These are phyloP conservation scores for Morone chrysops DNA, from an alignment of 2,113 vertebrate species.

Conservation along the genomic window DNA sequence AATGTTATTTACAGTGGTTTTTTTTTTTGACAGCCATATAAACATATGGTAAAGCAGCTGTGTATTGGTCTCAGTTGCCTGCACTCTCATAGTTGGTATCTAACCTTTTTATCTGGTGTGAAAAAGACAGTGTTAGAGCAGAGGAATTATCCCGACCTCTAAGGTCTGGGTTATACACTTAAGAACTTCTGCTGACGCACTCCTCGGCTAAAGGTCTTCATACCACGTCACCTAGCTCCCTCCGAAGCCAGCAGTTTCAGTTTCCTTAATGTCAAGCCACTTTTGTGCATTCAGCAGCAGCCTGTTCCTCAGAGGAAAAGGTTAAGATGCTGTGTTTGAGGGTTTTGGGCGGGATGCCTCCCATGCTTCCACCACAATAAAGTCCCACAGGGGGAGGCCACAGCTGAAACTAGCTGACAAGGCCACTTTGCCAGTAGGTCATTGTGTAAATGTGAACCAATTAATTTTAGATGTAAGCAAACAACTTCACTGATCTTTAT, in stretches of 20 bases:
- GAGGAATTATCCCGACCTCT: constrained; percentile 61
- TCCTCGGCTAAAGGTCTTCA: constrained; percentile 76
- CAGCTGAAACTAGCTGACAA: constrained; percentile 78
- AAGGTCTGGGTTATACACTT: constrained; percentile 42
- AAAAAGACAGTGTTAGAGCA: constrained; percentile 47
- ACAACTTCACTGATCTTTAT: constrained; percentile 55
- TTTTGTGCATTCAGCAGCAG: constrained; percentile 84
- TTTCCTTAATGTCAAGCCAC: constrained; percentile 84
- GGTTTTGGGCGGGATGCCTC: constrained; percentile 63
- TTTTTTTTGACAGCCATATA: background rate
- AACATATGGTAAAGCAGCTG: background rate
- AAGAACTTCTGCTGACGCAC: constrained; percentile 74
- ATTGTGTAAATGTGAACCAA: constrained; percentile 77
- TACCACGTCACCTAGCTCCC: constrained; percentile 55
- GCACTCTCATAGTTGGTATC: constrained; percentile 47
- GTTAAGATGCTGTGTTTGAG: constrained; percentile 81
- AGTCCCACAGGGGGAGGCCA: constrained; percentile 57
- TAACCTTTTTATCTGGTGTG: constrained; percentile 61
- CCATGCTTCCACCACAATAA: constrained; percentile 50
- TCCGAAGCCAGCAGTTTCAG: constrained; percentile 69
- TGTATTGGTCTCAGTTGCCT: constrained; percentile 24
- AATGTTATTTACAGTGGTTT: background rate
- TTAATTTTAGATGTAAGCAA: constrained; percentile 78
- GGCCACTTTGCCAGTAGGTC: constrained; percentile 80
- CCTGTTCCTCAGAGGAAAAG: constrained; percentile 81